Evolutionary conservation across 92 coral and sea anemone species (phyloP), one percentile per base, ranked within the genome.

Genomic region (Micromussa lordhowensis): DNA sequence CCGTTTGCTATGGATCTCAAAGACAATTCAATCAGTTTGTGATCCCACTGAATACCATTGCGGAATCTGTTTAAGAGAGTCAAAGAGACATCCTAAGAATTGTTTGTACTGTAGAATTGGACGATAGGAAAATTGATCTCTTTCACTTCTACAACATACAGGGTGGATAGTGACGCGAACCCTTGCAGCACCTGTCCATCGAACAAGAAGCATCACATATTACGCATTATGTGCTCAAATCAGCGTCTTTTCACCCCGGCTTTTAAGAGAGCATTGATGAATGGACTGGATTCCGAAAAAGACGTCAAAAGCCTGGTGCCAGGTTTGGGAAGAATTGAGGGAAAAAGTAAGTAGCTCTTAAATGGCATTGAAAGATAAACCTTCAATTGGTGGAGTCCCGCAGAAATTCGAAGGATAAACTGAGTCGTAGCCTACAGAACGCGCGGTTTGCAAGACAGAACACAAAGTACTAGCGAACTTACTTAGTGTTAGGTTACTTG

Each of bases 241-340:
- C 79, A 4, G 31, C 1, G 34, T 0, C 55, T 35, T 75, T 35
- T 75, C 57, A 11, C 48, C 51, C 57, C 49, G 10, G 51, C 79
- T 14, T 75, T 31, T 0, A 35, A 75, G 55, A 75, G 51, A 29
- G 79, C 79, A 18, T 38, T 35, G 51, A 75, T 38, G 21, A 75
- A 75, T 38, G 79, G 79, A 75, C 79, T 75, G 30, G 79, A 38
- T 35, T 75, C 79, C 15, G 51, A 55, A 38, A 75, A 75, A 35
- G 26, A 75, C 79, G 26, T 75, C 28, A 75, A 75, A 75, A 36
- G 48, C 79, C 13, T 75, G 55, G 55, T 75, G 0, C 79, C 79
- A 75, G 36, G 79, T 75, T 75, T 75, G 79, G 24, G 19, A 38
- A 75, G 21, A 10, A 70, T 70, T 70, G 40, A 29, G 30, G 31